Conservation (phyloP, 1,140 invertebrate genomes). For the Eciton burchellii region DNA sequence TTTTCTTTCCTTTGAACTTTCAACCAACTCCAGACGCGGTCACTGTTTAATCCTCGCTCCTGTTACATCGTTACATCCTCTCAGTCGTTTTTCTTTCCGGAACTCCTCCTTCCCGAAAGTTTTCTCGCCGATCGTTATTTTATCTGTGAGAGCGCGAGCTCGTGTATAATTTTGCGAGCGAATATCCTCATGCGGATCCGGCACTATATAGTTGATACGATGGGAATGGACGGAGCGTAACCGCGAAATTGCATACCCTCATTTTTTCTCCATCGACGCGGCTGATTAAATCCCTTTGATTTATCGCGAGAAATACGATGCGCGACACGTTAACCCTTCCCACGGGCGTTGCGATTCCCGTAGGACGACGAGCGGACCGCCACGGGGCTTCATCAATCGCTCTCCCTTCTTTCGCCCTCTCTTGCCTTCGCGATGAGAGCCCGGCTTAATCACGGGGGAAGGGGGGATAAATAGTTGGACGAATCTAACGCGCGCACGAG, state of each 20-base stretch:
- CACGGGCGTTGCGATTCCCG: conserved; percentile 54
- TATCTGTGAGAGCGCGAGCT: not conserved
- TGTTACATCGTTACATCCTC: not conserved
- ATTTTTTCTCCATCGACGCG: conserved; percentile 36
- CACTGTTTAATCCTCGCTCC: not conserved
- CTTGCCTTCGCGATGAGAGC: conserved; percentile 33
- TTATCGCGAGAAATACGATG: conserved; percentile 62
- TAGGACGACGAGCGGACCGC: conserved; percentile 40
- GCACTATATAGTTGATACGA: conserved; percentile 16
- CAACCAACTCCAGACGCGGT: not conserved
- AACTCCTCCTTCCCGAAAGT: not conserved
- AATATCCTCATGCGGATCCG: not conserved
- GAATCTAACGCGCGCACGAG: conserved; percentile 26
- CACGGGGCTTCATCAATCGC: conserved; percentile 40
- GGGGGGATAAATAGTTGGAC: conserved; percentile 56
- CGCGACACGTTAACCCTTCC: conserved; percentile 60
- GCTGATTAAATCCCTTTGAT: conserved; percentile 66
- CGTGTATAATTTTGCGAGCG: not conserved
- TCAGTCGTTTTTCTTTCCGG: not conserved
- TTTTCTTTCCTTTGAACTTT: not conserved
- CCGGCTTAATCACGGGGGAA: conserved; percentile 49
- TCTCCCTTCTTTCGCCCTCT: not conserved
- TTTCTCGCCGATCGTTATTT: not conserved
- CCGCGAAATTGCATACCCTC: conserved; percentile 21
- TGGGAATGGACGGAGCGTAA: conserved; percentile 25